Base-by-base conservation (phyloP, 2,888 invertebrate species). In the Azorinus chamasolen region DNA sequence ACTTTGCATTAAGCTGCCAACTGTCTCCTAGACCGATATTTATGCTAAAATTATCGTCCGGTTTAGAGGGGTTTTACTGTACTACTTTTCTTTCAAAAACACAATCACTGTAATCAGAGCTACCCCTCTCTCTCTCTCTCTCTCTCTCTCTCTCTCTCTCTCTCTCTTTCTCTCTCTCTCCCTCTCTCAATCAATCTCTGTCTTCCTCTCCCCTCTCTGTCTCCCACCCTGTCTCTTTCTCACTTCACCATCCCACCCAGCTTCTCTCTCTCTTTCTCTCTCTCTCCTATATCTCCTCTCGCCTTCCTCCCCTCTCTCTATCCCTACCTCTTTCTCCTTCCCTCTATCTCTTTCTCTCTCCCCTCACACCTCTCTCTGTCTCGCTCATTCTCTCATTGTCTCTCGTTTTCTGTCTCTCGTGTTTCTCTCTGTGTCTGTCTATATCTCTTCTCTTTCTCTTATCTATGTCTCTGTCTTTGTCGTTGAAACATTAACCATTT, bases 91-190 rank as follows among this genome's bases (percentile, higher is more conserved):
- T n/a, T n/a, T n/a, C n/a, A n/a, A n/a, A n/a, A n/a, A n/a, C n/a
- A n/a, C n/a, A n/a, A n/a, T n/a, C n/a, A n/a, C n/a, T n/a, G n/a
- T n/a, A n/a, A n/a, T n/a, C n/a, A n/a, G n/a, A n/a, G n/a, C n/a
- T n/a, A n/a, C 10, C 12, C 18, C 48, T 48, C 48, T 48, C 48
- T n/a, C 48, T n/a, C 18, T n/a, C 48, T n/a, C 48, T 48, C 48
- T n/a, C 48, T n/a, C 18, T n/a, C 48, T n/a, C 48, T 48, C 48
- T n/a, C 48, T 48, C 48, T 48, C 48, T n/a, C 48, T 48, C 48
- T n/a, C 48, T 48, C 48, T n/a, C 48, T 48, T 20, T 20, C 48
- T 48, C 10, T n/a, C 48, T 14, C 48, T n/a, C 48, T 48, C 48
- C 48, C 48, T 48, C 48, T 20, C 48, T 48, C 48, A 8, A 8